Evolutionary conservation across 2,888 invertebrate species (phyloP), one percentile per base, ranked within the genome.

Genomic region (Petrolisthes manimaculis): DNA sequence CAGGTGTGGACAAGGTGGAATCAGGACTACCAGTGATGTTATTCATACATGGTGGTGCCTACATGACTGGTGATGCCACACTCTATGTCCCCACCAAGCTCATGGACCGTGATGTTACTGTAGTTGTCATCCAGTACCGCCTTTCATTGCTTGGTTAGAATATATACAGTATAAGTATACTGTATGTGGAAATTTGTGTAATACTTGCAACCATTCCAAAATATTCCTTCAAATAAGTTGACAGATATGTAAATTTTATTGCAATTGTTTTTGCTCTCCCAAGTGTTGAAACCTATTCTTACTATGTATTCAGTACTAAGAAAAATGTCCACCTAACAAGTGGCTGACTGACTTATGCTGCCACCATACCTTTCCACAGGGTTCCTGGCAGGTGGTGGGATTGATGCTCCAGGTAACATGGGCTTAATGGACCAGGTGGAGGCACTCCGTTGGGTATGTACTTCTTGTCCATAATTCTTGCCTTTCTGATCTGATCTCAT

Each of bases 31-130:
- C 94, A 0, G 94, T 94, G 0, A 92, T 94, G 92, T 93, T 94
- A 24, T 94, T 93, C 92, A 93, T 94, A 55, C 94, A 94, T 91
- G 94, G 94, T 0, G 94, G 94, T 12, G 93, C 94, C 71, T 94
- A 93, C 91, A 93, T 93, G 86, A 92, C 92, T 4, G 94, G 93
- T 14, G 93, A 93, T 84, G 94, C 94, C 0, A 93, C 93, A 84
- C 93, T 93, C 69, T 94, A 93, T 91, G 94, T 94, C 0, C 94
- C 93, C 0, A 93, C 94, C 86, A 93, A 94, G 81, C 92, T 94
- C 69, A 94, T 94, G 67, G 93, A 94, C 87, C 8, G 53, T 3
- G 74, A 55, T 18, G 83, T 83, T 54, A n/a, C 74, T 56, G 83
- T 83, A 21, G 71, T 83, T 53, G 74, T 74, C 21, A 74, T 83